phyloP scores from a whole-genome alignment of 2,113 vertebrate species.

The Gopherus flavomarginatus region DNA sequence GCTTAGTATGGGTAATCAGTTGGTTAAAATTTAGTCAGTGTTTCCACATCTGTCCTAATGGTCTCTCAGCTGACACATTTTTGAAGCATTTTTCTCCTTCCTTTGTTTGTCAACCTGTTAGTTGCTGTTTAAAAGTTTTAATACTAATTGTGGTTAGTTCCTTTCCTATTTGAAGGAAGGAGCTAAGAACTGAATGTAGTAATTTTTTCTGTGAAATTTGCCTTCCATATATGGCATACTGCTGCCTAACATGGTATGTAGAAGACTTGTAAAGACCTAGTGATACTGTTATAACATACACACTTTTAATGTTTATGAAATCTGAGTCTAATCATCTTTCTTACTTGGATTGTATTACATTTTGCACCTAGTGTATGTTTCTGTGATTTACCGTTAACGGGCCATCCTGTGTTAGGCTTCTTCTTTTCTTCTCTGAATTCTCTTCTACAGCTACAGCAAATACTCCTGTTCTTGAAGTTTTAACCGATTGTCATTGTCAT shows the following conservation, averaged over 20 bases:
- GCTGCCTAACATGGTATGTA: background rate
- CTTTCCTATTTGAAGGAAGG: background rate
- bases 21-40: background rate
- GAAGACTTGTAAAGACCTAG: background rate
- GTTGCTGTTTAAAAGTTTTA: background rate
- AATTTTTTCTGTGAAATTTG: background rate
- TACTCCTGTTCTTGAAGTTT: background rate
- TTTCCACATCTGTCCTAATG: background rate
- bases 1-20: background rate
- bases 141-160: background rate
- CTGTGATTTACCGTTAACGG: background rate
- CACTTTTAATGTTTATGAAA: background rate
- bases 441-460: background rate
- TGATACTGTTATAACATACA: background rate
- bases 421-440: background rate
- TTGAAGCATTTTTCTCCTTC: background rate
- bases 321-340: background rate
- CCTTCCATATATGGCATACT: background rate
- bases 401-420: accelerated
- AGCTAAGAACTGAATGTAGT: background rate
- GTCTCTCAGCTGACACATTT: background rate
- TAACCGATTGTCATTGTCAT: background rate
- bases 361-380: background rate
- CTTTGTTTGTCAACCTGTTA: background rate
- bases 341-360: background rate